A percentile compares a stretch with the other conserved stretches of the same genome.
Evolutionary conservation across 92 coral and sea anemone genomes (phyloP).

Genomic region (Epizoanthus fatuus): DNA sequence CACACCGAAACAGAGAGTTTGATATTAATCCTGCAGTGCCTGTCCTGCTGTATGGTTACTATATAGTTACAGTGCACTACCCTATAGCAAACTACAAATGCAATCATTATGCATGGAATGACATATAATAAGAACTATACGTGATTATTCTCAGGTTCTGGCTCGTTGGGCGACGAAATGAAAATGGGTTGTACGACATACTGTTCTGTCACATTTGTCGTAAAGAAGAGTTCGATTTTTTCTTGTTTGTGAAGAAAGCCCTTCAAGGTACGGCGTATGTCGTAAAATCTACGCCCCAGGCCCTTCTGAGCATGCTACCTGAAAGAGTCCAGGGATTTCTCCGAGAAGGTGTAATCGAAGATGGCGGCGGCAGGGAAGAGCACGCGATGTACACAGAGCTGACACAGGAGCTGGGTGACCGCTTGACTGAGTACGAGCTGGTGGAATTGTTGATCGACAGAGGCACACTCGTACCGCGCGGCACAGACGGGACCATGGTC

Average conservation of each 20-base stretch:
- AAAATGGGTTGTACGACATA: slow-evolving; percentile 48
- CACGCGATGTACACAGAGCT: slow-evolving; percentile 20
- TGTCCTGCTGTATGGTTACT: no score
- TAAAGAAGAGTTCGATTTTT: slow-evolving; percentile 50
- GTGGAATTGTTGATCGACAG: slow-evolving; percentile 54
- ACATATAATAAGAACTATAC: no score
- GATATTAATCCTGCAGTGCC: no score
- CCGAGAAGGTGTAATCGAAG: background rate
- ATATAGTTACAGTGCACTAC: no score
- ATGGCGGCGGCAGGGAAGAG: background rate
- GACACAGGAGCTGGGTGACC: slow-evolving; percentile 58
- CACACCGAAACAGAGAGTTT: no score
- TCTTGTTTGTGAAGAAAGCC: slow-evolving; percentile 23
- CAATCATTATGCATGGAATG: no score
- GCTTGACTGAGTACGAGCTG: slow-evolving; percentile 57
- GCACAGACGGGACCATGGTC: slow-evolving; percentile 24
- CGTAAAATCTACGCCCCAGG: background rate
- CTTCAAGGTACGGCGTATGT: slow-evolving; percentile 20
- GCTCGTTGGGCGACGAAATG: slow-evolving; percentile 51
- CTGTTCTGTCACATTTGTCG: slow-evolving; percentile 55
- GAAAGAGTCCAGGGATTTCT: background rate
- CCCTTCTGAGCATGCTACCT: background rate
- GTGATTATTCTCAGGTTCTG: slow-evolving; percentile 38
- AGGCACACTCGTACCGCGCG: slow-evolving; percentile 29
- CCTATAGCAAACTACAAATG: no score